Evolutionary conservation across 2,888 invertebrate genomes (phyloP).

Genomic region (Copidosoma aretas): DNA sequence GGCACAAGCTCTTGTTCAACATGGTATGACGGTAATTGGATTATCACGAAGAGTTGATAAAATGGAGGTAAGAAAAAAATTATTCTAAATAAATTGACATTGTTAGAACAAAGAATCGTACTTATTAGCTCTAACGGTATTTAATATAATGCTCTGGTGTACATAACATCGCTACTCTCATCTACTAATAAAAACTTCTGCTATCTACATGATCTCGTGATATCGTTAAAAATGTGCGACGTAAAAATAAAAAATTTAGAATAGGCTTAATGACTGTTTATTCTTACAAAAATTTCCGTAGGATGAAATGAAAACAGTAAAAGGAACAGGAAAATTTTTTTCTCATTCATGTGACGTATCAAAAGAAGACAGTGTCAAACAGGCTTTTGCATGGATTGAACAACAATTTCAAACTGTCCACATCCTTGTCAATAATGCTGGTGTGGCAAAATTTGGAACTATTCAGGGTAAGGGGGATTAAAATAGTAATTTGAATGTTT

Average conservation of each 20-base stretch:
- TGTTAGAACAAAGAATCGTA: no score
- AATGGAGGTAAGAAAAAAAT: constrained; percentile 54
- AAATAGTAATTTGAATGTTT: no score
- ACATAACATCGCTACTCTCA: no score
- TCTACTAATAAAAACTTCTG: not conserved
- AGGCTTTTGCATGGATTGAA: constrained; percentile 53
- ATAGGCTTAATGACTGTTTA: no score
- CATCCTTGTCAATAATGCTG: constrained; percentile 60
- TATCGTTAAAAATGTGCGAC: not conserved
- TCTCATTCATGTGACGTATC: constrained; percentile 54
- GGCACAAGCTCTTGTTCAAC: constrained; percentile 60
- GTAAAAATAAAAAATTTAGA: no score
- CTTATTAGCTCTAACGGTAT: no score
- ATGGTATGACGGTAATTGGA: constrained; percentile 66
- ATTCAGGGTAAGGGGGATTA: constrained; percentile 12
- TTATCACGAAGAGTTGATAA: constrained; percentile 64
- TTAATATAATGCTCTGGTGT: no score
- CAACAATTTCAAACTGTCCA: constrained; percentile 55
- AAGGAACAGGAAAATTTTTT: constrained; percentile 50
- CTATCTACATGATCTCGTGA: not conserved
- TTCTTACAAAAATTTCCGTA: not conserved
- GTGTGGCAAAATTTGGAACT: constrained; percentile 36
- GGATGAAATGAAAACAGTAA: constrained; percentile 11
- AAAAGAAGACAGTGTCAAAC: constrained; percentile 52
- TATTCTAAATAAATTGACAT: no score